phyloP scores from a whole-genome alignment of 2,888 invertebrate genomes.

The Platypus cylindrus region DNA sequence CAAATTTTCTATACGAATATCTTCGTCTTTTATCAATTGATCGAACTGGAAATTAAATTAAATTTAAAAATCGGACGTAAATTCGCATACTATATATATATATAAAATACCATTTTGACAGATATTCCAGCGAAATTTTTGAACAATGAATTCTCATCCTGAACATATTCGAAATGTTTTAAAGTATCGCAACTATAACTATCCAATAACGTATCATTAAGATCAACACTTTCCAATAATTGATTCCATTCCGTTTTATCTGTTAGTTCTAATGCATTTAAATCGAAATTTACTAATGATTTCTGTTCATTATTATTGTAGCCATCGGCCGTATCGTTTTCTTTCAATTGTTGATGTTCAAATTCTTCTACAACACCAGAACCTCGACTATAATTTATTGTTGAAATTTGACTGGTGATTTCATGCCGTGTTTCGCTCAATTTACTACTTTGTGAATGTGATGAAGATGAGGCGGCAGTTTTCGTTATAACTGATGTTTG shows the following conservation, averaged over 20 bases:
- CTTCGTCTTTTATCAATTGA: conserved; percentile 54
- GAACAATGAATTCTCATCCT: conserved; percentile 15
- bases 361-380: conserved; percentile 16
- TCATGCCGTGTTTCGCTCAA: conserved; percentile 5
- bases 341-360: not conserved
- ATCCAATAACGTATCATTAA: conserved; percentile 5
- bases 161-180: conserved; percentile 1
- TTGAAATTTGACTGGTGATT: conserved; percentile 13
- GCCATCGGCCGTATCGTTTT: too few relatives aligned
- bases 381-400: conserved; percentile 28
- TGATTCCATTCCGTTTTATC: conserved; percentile 8
- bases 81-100: not conserved
- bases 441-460: conserved; percentile 3
- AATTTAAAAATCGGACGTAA: conserved; percentile 1
- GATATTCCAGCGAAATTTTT: conserved; percentile 26
- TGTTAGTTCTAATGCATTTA: not conserved
- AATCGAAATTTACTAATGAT: not conserved
- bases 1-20: conserved; percentile 50
- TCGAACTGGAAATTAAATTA: conserved; percentile 34
- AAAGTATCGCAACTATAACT: not conserved
- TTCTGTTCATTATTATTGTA: not conserved
- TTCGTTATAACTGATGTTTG: conserved; percentile 24
- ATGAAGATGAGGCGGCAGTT: conserved; percentile 1
- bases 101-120: conserved; percentile 28
- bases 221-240: conserved; percentile 11